Percentiles rank a stretch among this genome's conserved stretches.
These are phyloP conservation scores for Luehdorfia chinensis DNA, from an alignment of 1,140 invertebrate genomes.

Conservation along the genomic window DNA sequence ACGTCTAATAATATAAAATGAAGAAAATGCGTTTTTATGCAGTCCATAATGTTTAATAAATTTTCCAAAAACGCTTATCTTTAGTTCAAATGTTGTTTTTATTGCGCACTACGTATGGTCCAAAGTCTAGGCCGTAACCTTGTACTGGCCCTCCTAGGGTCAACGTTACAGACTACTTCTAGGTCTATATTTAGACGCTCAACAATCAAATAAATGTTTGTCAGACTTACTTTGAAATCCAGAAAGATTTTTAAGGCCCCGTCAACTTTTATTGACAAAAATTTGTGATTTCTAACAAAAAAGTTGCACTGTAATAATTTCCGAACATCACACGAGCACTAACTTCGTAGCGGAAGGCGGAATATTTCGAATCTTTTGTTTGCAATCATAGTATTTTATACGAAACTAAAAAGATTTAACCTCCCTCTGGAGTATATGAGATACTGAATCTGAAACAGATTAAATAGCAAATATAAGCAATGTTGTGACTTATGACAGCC, in stretches of 20 bases:
- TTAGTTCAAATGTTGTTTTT: conserved; percentile 3
- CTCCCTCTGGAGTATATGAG: neutral
- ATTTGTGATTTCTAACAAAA: conserved; percentile 10
- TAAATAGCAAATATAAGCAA: conserved; percentile 10
- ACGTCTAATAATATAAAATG: no score
- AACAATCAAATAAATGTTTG: conserved; percentile 13
- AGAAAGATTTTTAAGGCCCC: neutral
- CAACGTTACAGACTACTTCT: conserved; percentile 5
- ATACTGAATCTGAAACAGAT: conserved; percentile 10
- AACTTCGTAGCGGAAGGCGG: no score
- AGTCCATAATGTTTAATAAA: no score
- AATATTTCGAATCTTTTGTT: conserved; percentile 3
- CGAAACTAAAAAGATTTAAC: no score
- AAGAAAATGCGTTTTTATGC: no score
- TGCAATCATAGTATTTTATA: neutral
- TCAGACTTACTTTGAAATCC: conserved; percentile 7
- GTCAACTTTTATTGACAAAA: conserved; percentile 1
- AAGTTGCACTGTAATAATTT: conserved; percentile 5
- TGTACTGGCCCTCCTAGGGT: conserved; percentile 17
- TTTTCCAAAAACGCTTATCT: no score
- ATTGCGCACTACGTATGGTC: conserved; percentile 13
- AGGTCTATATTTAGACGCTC: conserved; percentile 16
- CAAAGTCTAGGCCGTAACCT: conserved; percentile 31
- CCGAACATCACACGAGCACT: neutral
- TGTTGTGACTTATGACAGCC: conserved; percentile 2